Conservation (phyloP, 2,888 invertebrate genomes). For the Drosophila monieri region DNA sequence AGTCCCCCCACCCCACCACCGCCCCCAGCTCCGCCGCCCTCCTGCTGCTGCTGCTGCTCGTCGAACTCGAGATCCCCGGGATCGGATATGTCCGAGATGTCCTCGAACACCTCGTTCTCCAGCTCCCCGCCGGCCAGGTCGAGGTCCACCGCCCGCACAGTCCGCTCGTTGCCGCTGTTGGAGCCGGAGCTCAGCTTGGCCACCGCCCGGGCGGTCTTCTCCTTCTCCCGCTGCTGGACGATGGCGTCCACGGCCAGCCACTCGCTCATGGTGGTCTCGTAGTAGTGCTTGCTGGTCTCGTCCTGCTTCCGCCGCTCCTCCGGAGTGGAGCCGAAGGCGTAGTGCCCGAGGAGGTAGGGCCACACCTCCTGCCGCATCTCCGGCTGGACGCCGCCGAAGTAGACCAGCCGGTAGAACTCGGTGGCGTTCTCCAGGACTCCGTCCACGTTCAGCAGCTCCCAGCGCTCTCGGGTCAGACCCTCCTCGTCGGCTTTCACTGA, state of each 20-base stretch:
- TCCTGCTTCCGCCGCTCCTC: conserved; percentile 88
- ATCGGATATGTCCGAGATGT: conserved; percentile 85
- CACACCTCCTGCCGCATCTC: conserved; percentile 92
- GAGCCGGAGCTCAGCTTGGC: conserved; percentile 93
- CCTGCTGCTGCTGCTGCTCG: conserved; percentile 50
- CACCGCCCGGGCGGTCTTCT: conserved; percentile 92
- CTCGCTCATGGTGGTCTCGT: conserved; percentile 96
- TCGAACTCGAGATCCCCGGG: conserved; percentile 82
- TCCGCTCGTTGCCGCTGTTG: conserved; percentile 85
- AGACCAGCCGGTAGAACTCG: conserved; percentile 92
- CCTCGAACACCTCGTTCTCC: conserved; percentile 85
- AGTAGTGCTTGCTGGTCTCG: conserved; percentile 88
- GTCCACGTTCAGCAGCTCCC: conserved; percentile 88
- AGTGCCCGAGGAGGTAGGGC: conserved; percentile 95
- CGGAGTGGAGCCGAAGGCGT: conserved; percentile 89
- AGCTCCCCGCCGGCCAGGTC: conserved; percentile 85
- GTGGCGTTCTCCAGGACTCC: conserved; percentile 87
- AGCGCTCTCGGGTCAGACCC: conserved; percentile 91
- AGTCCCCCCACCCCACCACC: conserved; percentile 13
- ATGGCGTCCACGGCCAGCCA: conserved; percentile 98
- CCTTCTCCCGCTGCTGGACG: conserved; percentile 91
- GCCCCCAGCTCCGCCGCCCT: not conserved
- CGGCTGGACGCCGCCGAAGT: conserved; percentile 93
- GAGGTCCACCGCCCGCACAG: conserved; percentile 84
- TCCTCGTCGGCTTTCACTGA: conserved; percentile 87